phyloP scores from a whole-genome alignment of 1,140 invertebrate genomes.

The Stegodyphus mimosarum region DNA sequence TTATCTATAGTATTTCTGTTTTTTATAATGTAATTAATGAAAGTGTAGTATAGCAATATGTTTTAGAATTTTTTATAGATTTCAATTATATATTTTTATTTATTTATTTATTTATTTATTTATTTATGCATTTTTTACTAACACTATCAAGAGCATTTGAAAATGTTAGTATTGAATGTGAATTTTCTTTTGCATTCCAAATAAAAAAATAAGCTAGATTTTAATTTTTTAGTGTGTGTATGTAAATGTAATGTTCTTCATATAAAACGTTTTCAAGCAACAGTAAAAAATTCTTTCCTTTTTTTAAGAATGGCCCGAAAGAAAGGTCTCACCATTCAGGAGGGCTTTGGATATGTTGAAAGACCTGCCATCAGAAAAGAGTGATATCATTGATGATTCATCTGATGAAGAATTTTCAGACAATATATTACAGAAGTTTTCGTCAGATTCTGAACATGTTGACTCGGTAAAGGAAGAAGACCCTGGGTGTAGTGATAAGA shows the following conservation, averaged over 20 bases:
- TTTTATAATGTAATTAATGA: slow-evolving; percentile 15
- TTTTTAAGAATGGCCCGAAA: slow-evolving; percentile 32
- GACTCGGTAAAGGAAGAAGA: slow-evolving; percentile 33
- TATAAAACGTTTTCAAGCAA: slow-evolving; percentile 23
- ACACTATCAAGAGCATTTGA: slow-evolving; percentile 8
- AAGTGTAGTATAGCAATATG: slow-evolving; percentile 20
- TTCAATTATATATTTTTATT: slow-evolving; percentile 8
- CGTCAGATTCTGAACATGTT: slow-evolving; percentile 36
- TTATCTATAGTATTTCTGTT: slow-evolving; percentile 13
- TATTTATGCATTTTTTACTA: slow-evolving; percentile 6
- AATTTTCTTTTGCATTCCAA: slow-evolving; percentile 3
- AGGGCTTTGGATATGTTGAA: slow-evolving; percentile 26
- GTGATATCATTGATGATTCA: too few relatives aligned
- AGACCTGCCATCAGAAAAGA: slow-evolving; percentile 27
- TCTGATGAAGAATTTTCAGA: too few relatives aligned
- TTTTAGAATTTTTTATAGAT: slow-evolving; percentile 16
- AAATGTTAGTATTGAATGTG: slow-evolving; percentile 21
- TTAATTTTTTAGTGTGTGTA: slow-evolving; percentile 1
- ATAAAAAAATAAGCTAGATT: slow-evolving; percentile 18
- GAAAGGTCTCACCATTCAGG: slow-evolving; percentile 34
- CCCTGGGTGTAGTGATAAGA: slow-evolving; percentile 25
- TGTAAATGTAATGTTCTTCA: slow-evolving; percentile 21
- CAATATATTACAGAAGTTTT: slow-evolving; percentile 43
- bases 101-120: too few relatives aligned
- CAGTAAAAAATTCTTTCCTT: slow-evolving; percentile 29